These are phyloP conservation scores for Arrhopalites spinosus DNA, from an alignment of 2,888 invertebrate genomes.

Conservation along the genomic window DNA sequence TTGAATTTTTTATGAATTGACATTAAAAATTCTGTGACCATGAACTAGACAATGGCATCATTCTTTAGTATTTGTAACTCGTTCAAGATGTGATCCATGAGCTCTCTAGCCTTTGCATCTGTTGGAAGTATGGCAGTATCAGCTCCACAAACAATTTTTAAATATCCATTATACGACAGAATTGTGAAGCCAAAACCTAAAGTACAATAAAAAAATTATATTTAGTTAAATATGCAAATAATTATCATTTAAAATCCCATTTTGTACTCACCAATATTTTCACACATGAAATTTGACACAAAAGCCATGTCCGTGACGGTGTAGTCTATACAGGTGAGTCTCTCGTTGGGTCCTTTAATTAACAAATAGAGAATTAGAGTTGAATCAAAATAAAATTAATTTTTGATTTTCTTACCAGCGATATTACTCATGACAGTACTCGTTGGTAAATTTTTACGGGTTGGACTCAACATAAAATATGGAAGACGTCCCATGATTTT, in stretches of 20 bases:
- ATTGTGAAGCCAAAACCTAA: slow-evolving; percentile 27
- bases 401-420: background rate
- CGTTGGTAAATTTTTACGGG: background rate
- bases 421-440: slow-evolving; percentile 26
- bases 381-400: too few relatives aligned
- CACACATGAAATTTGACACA: slow-evolving; percentile 1
- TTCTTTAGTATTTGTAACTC: slow-evolving; percentile 2
- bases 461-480: slow-evolving; percentile 13
- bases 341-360: background rate
- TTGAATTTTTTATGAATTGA: too few relatives aligned
- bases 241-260: background rate
- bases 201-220: background rate
- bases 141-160: slow-evolving; percentile 22
- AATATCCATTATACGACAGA: slow-evolving; percentile 20
- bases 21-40: too few relatives aligned
- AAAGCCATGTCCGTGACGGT: slow-evolving; percentile 22
- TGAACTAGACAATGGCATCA: background rate
- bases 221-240: background rate
- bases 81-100: background rate
- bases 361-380: too few relatives aligned
- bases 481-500: slow-evolving; percentile 17
- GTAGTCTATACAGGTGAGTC: background rate
- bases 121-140: slow-evolving; percentile 18
- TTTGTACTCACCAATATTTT: slow-evolving; percentile 8
- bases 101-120: background rate